Base-by-base conservation (phyloP, 1,140 invertebrate genomes). In the Drosophila takahashii region DNA sequence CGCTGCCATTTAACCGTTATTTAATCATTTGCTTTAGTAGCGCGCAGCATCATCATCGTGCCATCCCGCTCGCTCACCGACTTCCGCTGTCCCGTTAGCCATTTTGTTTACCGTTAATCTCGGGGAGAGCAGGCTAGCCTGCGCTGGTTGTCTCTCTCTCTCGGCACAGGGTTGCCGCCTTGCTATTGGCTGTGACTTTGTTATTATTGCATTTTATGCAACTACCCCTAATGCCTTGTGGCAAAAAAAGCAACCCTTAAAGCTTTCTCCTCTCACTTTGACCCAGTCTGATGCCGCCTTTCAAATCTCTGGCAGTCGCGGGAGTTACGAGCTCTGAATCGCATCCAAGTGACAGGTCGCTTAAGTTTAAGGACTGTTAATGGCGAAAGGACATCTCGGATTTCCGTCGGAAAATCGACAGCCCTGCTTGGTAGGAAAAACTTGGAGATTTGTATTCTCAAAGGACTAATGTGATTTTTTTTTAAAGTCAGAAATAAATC, bases 1-100 rank as follows among this genome's bases (percentile, higher is more conserved):
- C 54, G 74, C 50, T 66, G 73, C 86, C 81, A 90, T 90, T 90
- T 90, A 79, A 80, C 70, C 77, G 70, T 90, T 80, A 86, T 90
- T 90, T 86, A 67, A 67, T 56, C 53, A 70, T 65, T 64, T 51
- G 57, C 47, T 50, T 54, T 41, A 50, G 16, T 0, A 32, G 8
- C 16, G 13, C 36, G 9, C 41, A 44, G 41, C 41, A 15, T 1
- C 59, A 18, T 27, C 58, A 48, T 9, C 41, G n/a, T 39, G 62
- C 59, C 54, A 18, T 70, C 85, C 62, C 64, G 32, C 67, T 89
- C 57, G 51, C 78, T 52, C 75, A 45, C 67, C 36, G 10, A 62
- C 69, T 39, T 57, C 72, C 27, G 62, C 27, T 27, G 26, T 36
- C 36, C 29, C 36, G 85, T 83, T 91, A 81, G 79, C 79, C 79